Base-by-base conservation (phyloP, 2,113 vertebrate species). In the Butorides virescens region DNA sequence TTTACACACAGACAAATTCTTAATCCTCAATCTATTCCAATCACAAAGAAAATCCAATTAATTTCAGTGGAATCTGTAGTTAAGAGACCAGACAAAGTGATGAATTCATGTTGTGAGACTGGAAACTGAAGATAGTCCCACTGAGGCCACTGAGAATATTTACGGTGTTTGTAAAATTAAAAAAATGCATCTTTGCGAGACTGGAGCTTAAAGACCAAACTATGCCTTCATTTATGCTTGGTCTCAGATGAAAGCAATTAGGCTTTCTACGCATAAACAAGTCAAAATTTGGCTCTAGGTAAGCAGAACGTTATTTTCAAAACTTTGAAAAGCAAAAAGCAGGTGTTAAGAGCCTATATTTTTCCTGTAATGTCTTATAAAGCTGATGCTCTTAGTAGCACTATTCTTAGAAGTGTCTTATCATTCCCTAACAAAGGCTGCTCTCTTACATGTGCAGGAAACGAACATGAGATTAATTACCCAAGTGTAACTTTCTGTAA, bases 321-420 rank as follows among this genome's bases (percentile, higher is more conserved):
- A 82, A 86, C 55, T 88, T 80, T 72, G 79, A 89, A 81, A 95
- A 93, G 70, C 26, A 5, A 92, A 95, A 85, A 93, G 73, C 95
- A 97, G 89, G 95, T 94, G 95, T 59, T 90, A 53, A 66, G 79
- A 88, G 58, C 39, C 52, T 92, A 0, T 80, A 46, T 95, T 96
- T 96, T 96, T 71, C 68, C 68, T 93, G 74, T 73, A 93, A 74
- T 26, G 59, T 85, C 90, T 95, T 71, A 76, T 76, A 73, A 84
- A 95, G 84, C 88, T 65, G 68, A 91, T 92, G 83, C 94, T 93
- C 91, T 91, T 65, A 93, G 95, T 67, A 85, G 55, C 74, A 91
- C 93, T 95, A 94, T 97, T 97, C 96, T 96, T 95, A 97, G 96
- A 97, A 97, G 94, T 97, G 95, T 96, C 96, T 97, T 97, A 97